Percentiles rank a stretch among this genome's conserved stretches.
These are phyloP conservation scores for Illadopsis cleaveri DNA, from an alignment of 2,113 vertebrate species.

Conservation along the genomic window DNA sequence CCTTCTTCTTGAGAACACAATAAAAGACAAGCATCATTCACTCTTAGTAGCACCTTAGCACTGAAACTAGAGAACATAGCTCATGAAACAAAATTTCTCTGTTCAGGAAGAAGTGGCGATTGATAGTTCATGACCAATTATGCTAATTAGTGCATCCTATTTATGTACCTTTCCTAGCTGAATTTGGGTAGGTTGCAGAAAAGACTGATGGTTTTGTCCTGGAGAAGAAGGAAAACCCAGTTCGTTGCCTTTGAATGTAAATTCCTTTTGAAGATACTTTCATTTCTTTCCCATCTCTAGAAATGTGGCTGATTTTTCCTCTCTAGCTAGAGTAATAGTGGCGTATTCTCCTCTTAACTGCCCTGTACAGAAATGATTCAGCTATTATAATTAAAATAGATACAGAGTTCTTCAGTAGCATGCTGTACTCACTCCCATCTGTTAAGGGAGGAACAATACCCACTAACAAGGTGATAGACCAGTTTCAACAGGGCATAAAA, in stretches of 20 bases:
- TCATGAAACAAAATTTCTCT: background rate
- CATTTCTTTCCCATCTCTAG: background rate
- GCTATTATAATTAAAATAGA: conserved; percentile 43
- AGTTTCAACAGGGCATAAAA: conserved; percentile 34
- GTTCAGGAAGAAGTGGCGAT: background rate
- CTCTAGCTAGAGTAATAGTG: background rate
- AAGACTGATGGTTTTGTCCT: background rate
- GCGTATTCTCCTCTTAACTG: background rate
- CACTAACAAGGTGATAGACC: background rate
- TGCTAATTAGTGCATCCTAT: background rate
- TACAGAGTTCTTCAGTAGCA: background rate
- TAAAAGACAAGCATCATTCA: background rate
- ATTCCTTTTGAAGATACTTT: conserved; percentile 14
- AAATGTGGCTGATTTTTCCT: conserved; percentile 29
- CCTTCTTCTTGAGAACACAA: background rate
- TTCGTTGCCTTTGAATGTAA: background rate
- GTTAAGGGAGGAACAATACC: background rate
- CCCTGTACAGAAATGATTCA: background rate
- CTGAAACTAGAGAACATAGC: background rate
- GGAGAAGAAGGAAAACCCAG: background rate
- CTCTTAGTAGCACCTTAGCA: background rate
- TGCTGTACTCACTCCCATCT: conserved; percentile 20
- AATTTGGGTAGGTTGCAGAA: background rate
- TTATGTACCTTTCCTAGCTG: background rate
- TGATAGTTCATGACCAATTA: background rate